Evolutionary conservation across 2,797 vertebrate species (phyloP), one percentile per base, ranked within the genome.

Genomic region (Myiotriccus ornatus): DNA sequence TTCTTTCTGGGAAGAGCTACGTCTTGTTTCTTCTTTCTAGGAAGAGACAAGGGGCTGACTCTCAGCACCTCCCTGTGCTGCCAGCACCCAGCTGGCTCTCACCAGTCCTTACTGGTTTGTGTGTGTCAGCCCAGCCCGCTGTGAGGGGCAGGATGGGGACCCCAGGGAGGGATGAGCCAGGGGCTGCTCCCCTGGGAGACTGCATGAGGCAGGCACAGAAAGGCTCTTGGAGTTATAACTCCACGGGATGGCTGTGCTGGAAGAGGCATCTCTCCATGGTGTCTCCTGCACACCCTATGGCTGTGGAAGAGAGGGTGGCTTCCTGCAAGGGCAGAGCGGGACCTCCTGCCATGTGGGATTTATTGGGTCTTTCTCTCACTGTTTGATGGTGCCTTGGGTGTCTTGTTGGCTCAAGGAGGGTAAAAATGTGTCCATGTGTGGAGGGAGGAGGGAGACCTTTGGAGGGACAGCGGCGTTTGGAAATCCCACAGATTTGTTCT

Each of bases 241-340:
- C 50, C n/a, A 21, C 0, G 0, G 11, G 46, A 9, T 34, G 55
- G 32, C 25, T 16, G 0, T 0, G 4, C 62, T 34, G n/a, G 8
- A 37, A 21, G 43, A n/a, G 46, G 11, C 4, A 0, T 52, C 46
- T 20, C 39, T 69, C 22, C 2, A 1, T 12, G 25, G 20, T 32
- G 47, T 39, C 24, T 41, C 32, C 53, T 44, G 50, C 18, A 20
- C n/a, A 32, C 81, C 43, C 62, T 0, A 0, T 25, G 73, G 35
- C 9, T 28, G 2, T n/a, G 43, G 43, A 21, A 43, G 28, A 49
- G 20, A 28, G 21, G 20, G 3, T 34, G 22, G 28, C 34, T 89
- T 77, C 47, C 37, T 1, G 0, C 2, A 7, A 53, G 47, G 25
- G 12, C 23, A 24, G 19, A 49, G 57, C 0, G 0, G 32, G 25